A percentile compares a stretch with the other conserved stretches of the same genome.
Evolutionary conservation across 2,113 vertebrate species (phyloP).

Genomic region (Rhodinocichla rosea): DNA sequence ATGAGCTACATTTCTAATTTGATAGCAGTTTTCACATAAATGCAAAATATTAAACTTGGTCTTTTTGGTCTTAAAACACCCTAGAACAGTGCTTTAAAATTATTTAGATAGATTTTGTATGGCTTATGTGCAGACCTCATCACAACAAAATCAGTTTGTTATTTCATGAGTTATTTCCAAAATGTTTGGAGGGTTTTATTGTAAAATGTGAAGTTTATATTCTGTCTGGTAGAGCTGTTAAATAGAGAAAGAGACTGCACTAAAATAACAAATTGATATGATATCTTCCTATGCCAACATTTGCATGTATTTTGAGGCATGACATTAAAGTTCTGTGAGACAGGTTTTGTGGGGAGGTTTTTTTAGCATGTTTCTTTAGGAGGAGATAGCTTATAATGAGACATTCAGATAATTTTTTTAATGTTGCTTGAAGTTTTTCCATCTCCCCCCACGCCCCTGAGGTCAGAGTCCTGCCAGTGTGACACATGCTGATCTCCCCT

Average conservation of each 20-base stretch:
- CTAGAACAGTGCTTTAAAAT: neutral
- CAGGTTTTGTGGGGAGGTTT: neutral
- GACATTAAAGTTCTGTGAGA: slow-evolving; percentile 36
- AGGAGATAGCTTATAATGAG: neutral
- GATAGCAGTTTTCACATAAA: neutral
- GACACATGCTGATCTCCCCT: neutral
- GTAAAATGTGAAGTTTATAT: slow-evolving; percentile 21
- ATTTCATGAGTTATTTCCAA: neutral
- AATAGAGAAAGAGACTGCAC: slow-evolving; percentile 6
- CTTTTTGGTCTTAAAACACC: neutral
- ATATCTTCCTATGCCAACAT: slow-evolving; percentile 20
- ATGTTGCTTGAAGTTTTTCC: neutral
- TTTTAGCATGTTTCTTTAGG: neutral
- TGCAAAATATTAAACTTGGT: neutral
- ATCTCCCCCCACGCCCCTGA: fast-evolving
- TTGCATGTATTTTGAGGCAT: slow-evolving; percentile 40
- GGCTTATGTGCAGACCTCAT: neutral
- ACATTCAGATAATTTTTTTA: neutral
- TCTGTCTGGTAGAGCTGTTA: slow-evolving; percentile 36
- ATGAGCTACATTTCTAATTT: slow-evolving; percentile 28
- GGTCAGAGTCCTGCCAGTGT: neutral
- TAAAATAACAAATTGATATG: slow-evolving; percentile 37
- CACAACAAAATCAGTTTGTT: neutral
- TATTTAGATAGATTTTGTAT: neutral
- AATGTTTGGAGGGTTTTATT: neutral